Conservation (phyloP, 2,888 invertebrate species). For the Spodoptera littoralis region DNA sequence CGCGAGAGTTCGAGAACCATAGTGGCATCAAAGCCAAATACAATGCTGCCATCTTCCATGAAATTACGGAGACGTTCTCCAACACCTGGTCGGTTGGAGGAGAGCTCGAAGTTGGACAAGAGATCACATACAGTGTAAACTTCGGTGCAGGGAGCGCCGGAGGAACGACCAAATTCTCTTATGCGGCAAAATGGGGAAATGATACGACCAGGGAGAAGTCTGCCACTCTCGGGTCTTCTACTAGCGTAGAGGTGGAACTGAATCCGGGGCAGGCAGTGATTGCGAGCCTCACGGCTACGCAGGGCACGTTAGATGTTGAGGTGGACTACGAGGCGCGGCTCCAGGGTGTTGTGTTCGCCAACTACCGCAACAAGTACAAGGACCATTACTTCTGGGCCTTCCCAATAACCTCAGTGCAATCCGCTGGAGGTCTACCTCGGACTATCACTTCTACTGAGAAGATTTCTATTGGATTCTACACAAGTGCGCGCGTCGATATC, state of each 20-base stretch:
- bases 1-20: conserved; percentile 54
- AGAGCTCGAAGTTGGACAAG: conserved; percentile 41
- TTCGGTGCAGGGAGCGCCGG: conserved; percentile 4
- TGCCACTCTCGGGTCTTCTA: conserved; percentile 14
- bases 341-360: conserved; percentile 45
- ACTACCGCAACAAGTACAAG: conserved; percentile 31
- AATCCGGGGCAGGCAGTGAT: conserved; percentile 15
- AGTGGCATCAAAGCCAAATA: conserved; percentile 45
- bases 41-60: conserved; percentile 55
- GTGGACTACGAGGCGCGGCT: conserved; percentile 50
- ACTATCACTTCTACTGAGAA: conserved; percentile 30
- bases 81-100: conserved; percentile 56
- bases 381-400: conserved; percentile 57
- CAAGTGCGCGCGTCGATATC: conserved; percentile 30
- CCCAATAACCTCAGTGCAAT: conserved; percentile 32
- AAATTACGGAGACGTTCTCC: conserved; percentile 53
- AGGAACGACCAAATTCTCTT: conserved; percentile 18
- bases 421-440: conserved; percentile 8
- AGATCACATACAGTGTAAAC: conserved; percentile 18
- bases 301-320: conserved; percentile 27
- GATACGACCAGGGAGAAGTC: conserved; percentile 12
- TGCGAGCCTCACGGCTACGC: conserved; percentile 26
- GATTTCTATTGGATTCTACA: conserved; percentile 42
- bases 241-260: conserved; percentile 20
- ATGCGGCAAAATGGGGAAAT: conserved; percentile 14